phyloP scores from a whole-genome alignment of 2,888 invertebrate species.

The Sipunculus nudus region DNA sequence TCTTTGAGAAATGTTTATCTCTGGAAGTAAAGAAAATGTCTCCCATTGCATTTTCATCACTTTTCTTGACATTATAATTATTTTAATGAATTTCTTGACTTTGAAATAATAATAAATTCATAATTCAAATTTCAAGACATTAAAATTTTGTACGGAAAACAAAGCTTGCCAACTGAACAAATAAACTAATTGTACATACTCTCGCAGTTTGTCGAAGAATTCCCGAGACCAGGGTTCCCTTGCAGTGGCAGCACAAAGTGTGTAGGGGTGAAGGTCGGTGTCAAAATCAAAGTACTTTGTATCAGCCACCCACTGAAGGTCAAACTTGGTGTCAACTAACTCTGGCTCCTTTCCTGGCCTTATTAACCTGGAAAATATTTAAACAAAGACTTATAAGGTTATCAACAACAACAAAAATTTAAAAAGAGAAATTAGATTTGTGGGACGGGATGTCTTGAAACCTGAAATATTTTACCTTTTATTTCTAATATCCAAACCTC shows the following conservation, averaged over 20 bases:
- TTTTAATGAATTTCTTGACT: too few relatives aligned
- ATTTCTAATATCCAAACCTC: too few relatives aligned
- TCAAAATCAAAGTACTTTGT: slow-evolving; percentile 79
- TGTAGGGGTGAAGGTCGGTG: slow-evolving; percentile 74
- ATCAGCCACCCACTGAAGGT: slow-evolving; percentile 74
- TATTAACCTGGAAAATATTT: slow-evolving; percentile 35
- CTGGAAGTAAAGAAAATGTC: too few relatives aligned
- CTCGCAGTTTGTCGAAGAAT: slow-evolving; percentile 75
- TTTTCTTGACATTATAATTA: too few relatives aligned
- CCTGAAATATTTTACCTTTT: too few relatives aligned
- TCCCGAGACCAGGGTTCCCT: slow-evolving; percentile 78
- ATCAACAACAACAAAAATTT: not conserved
- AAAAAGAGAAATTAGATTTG: too few relatives aligned
- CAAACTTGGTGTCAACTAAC: slow-evolving; percentile 72
- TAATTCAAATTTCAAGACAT: too few relatives aligned
- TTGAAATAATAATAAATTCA: too few relatives aligned
- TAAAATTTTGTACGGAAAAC: not conserved
- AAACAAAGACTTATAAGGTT: slow-evolving; percentile 4
- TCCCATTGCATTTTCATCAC: too few relatives aligned
- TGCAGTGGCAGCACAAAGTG: slow-evolving; percentile 79
- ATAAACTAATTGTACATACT: slow-evolving; percentile 67
- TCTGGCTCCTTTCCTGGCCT: slow-evolving; percentile 49
- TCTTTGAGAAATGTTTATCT: too few relatives aligned
- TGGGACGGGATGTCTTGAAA: too few relatives aligned
- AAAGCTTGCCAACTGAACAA: not conserved